Evolutionary conservation across 2,888 invertebrate genomes (phyloP).

Genomic region (Craniophora ligustri): DNA sequence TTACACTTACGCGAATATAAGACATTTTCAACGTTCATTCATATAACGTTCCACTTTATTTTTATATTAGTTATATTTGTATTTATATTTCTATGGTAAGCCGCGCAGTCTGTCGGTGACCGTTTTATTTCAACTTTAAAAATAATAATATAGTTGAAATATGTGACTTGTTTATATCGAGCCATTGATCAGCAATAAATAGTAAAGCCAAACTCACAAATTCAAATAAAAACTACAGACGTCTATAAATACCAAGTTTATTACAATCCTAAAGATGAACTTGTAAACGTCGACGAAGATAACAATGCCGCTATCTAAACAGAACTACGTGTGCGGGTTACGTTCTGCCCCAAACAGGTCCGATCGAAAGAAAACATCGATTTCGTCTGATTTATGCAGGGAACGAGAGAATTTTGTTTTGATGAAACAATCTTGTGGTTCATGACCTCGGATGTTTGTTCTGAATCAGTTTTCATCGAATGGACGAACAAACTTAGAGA

Average conservation of each 20-base stretch:
- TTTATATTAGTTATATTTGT: too few species aligned
- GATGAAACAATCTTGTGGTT: conserved; percentile 28
- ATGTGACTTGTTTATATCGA: too few species aligned
- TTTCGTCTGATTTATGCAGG: conserved; percentile 25
- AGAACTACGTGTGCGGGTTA: conserved; percentile 16
- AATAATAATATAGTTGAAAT: too few species aligned
- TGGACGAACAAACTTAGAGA: background rate
- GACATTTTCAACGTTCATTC: too few species aligned
- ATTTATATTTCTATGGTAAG: too few species aligned
- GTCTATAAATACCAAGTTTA: conserved; percentile 8
- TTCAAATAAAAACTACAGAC: background rate
- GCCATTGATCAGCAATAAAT: too few species aligned
- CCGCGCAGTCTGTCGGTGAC: too few species aligned
- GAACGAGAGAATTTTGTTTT: conserved; percentile 25
- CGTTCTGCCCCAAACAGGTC: conserved; percentile 17
- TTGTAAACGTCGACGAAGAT: conserved; percentile 19
- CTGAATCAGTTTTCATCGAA: conserved; percentile 16
- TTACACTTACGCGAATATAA: too few species aligned
- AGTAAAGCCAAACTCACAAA: background rate
- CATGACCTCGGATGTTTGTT: conserved; percentile 7
- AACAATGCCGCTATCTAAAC: conserved; percentile 26
- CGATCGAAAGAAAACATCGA: conserved; percentile 38
- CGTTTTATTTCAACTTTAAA: too few species aligned
- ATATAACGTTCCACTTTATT: too few species aligned
- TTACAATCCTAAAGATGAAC: background rate